Evolutionary conservation across 2,797 vertebrate genomes (phyloP), one percentile per base, ranked within the genome.

Genomic region (Rhincodon typus): DNA sequence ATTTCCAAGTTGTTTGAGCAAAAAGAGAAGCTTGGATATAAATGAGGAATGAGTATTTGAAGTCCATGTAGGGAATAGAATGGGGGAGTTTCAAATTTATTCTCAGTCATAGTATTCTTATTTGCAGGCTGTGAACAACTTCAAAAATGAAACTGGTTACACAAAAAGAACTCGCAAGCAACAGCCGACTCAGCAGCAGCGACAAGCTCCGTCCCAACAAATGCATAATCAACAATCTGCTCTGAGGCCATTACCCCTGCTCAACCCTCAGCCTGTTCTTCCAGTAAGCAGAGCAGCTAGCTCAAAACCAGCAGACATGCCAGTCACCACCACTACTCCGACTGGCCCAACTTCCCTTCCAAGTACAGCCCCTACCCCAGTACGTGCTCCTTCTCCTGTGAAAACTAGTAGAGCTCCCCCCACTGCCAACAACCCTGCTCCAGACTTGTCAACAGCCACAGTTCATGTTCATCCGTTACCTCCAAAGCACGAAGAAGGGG

Each of bases 121-220:
- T 67, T 38, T 91, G 0, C 87, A 99, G 99, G 99, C 99, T 96
- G 99, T 99, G 69, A 99, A 99, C 97, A 99, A 98, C 96, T 99
- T 98, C 97, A 98, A 98, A 97, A 99, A 99, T 50, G 99, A 99
- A 96, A 98, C 97, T 0, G 98, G 98, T 84, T 98, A 98, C 96
- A 97, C 97, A 0, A 99, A 98, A 96, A 97, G 97, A 95, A 97
- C 98, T 53, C 97, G 97, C 84, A 98, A 97, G 96, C 95, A 53
- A 13, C 46, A 96, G 96, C 96, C 19, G 97, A 96, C 82, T 96
- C 95, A 13, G 69, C 96, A 96, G 4, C 97, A 97, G 66, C 98
- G 98, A 34, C 98, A 97, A 70, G 23, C 46, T 34, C 57, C 94
- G 19, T 57, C 94, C 30, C 46, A 50, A 74, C 94, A 74, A 77